Percentiles rank a stretch among this genome's conserved stretches.
These are phyloP conservation scores for Drosophila quinaria DNA, from an alignment of 2,888 invertebrate species.

Conservation along the genomic window DNA sequence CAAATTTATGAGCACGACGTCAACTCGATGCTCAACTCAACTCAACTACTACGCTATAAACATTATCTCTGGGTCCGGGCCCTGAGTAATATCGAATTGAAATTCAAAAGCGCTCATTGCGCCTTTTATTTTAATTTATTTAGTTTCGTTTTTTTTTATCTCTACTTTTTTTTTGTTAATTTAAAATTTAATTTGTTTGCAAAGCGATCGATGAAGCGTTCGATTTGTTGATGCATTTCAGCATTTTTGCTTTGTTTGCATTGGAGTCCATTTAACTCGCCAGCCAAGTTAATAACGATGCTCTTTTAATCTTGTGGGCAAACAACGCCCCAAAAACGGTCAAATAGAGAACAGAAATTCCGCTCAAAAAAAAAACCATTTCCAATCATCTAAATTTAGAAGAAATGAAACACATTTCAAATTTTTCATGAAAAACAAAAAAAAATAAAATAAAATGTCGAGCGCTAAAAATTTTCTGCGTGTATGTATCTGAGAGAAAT, in stretches of 20 bases:
- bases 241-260: constrained; percentile 45
- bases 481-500: constrained; percentile 69
- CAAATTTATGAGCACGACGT: constrained; percentile 79
- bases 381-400: constrained; percentile 81
- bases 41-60: constrained; percentile 39
- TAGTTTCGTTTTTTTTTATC: constrained; percentile 12
- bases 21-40: constrained; percentile 15
- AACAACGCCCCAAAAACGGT: constrained; percentile 57
- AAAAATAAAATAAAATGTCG: constrained; percentile 56
- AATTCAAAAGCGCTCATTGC: constrained; percentile 59
- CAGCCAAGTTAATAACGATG: constrained; percentile 35
- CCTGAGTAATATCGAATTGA: constrained; percentile 42
- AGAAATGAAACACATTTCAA: constrained; percentile 81
- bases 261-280: constrained; percentile 25
- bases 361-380: constrained; percentile 50
- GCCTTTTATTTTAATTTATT: constrained; percentile 39
- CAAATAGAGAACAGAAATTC: constrained; percentile 51
- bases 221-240: constrained; percentile 50
- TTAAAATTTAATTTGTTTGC: constrained; percentile 50
- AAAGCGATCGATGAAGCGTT: constrained; percentile 50
- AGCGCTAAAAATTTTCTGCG: constrained; percentile 49
- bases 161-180: constrained; percentile 21
- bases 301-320: constrained; percentile 26
- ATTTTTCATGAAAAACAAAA: constrained; percentile 66
- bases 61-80: constrained; percentile 30